Evolutionary conservation across 2,797 vertebrate genomes (phyloP).

Genomic region (Sciurus vulgaris): DNA sequence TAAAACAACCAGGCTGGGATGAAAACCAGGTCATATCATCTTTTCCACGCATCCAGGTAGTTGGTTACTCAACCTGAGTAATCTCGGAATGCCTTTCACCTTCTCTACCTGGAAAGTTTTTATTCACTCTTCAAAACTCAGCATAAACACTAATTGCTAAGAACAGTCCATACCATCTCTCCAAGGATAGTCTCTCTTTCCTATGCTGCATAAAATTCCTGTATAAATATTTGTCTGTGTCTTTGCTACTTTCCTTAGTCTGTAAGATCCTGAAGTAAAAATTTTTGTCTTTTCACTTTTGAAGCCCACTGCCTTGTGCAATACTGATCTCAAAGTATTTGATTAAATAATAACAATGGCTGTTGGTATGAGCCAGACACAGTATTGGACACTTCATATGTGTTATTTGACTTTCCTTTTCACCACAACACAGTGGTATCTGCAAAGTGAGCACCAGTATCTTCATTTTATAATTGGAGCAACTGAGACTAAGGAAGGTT

Average conservation of each 20-base stretch:
- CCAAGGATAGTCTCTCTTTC: background rate
- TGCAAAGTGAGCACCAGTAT: background rate
- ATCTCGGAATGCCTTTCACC: background rate
- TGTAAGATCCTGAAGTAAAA: background rate
- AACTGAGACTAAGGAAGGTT: background rate
- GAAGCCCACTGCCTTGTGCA: background rate
- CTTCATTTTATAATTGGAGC: background rate
- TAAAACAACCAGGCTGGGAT: no score
- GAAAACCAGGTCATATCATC: background rate
- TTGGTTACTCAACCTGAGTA: background rate
- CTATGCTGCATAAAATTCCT: background rate
- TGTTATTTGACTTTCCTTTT: background rate
- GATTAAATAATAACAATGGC: background rate
- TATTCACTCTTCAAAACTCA: background rate
- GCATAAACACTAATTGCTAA: background rate
- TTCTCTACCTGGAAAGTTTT: background rate
- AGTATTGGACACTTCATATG: background rate
- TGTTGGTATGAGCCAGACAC: background rate
- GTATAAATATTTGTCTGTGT: background rate
- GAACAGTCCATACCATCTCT: background rate
- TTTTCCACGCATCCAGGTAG: background rate
- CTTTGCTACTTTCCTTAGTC: background rate
- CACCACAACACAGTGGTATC: background rate
- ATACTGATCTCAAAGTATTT: background rate
- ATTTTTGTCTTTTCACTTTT: background rate